phyloP scores from a whole-genome alignment of 2,888 invertebrate species.

The Coleophora deauratella region DNA sequence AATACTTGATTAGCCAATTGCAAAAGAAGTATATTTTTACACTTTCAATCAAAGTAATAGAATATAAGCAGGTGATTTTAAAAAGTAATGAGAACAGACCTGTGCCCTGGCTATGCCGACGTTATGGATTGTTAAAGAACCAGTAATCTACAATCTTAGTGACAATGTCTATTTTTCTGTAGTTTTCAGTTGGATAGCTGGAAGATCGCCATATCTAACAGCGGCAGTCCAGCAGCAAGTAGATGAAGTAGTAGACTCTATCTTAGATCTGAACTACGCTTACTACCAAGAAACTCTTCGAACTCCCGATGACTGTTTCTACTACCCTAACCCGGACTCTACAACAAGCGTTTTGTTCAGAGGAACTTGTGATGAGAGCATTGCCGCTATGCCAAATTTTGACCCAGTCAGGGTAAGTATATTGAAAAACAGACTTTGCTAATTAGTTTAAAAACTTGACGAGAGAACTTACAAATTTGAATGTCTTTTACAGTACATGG shows the following conservation, averaged over 20 bases:
- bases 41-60: no score
- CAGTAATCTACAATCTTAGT: no score
- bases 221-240: slow-evolving; percentile 24
- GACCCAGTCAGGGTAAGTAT: slow-evolving; percentile 18
- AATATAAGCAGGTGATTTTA: no score
- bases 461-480: no score
- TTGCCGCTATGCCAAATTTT: slow-evolving; percentile 32
- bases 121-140: no score
- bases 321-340: slow-evolving; percentile 37
- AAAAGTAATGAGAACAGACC: no score
- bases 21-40: no score
- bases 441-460: no score
- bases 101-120: no score
- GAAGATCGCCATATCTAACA: slow-evolving; percentile 33
- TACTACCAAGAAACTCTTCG: slow-evolving; percentile 33
- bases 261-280: slow-evolving; percentile 29
- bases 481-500: slow-evolving; percentile 31
- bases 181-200: slow-evolving; percentile 60
- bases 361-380: slow-evolving; percentile 36
- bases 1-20: no score
- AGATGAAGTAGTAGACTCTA: slow-evolving; percentile 25
- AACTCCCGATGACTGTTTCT: slow-evolving; percentile 43
- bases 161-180: slow-evolving; percentile 10
- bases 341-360: slow-evolving; percentile 42
- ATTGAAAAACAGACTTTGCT: no score